Evolutionary conservation across 2,888 invertebrate species (phyloP).

Genomic region (Tortrix viridana): DNA sequence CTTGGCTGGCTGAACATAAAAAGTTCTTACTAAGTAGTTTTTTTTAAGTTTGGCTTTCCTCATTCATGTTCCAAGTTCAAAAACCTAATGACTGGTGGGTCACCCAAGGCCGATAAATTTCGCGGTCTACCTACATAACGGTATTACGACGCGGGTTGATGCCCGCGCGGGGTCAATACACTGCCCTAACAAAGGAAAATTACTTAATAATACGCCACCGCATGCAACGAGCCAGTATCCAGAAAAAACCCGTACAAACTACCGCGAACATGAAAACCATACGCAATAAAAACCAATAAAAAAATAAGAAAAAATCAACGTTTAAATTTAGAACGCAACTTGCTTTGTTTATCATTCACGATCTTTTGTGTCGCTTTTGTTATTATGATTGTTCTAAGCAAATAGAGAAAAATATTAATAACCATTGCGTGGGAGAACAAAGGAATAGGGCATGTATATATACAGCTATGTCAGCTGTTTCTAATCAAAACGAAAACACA

Average conservation of each 20-base stretch:
- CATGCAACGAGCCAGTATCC: conserved; percentile 40
- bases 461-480: conserved; percentile 85
- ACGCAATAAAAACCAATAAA: conserved; percentile 42
- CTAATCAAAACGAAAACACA: conserved; percentile 79
- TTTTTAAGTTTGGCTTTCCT: neutral
- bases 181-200: conserved; percentile 57
- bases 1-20: neutral
- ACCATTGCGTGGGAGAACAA: conserved; percentile 56
- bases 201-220: conserved; percentile 39
- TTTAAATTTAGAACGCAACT: conserved; percentile 55
- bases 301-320: conserved; percentile 43
- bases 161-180: conserved; percentile 64
- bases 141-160: conserved; percentile 57
- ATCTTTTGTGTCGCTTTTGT: conserved; percentile 16
- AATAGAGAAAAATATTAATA: conserved; percentile 24
- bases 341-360: conserved; percentile 45
- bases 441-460: conserved; percentile 55
- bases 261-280: conserved; percentile 39
- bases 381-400: neutral
- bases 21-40: neutral
- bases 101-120: conserved; percentile 46
- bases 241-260: conserved; percentile 45
- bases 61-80: conserved; percentile 24
- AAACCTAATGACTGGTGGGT: conserved; percentile 38
- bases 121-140: conserved; percentile 57